Percentiles rank a stretch among this genome's conserved stretches.
These are phyloP conservation scores for Epizoanthus fatuus DNA, from an alignment of 92 coral and sea anemone species.

Conservation along the genomic window DNA sequence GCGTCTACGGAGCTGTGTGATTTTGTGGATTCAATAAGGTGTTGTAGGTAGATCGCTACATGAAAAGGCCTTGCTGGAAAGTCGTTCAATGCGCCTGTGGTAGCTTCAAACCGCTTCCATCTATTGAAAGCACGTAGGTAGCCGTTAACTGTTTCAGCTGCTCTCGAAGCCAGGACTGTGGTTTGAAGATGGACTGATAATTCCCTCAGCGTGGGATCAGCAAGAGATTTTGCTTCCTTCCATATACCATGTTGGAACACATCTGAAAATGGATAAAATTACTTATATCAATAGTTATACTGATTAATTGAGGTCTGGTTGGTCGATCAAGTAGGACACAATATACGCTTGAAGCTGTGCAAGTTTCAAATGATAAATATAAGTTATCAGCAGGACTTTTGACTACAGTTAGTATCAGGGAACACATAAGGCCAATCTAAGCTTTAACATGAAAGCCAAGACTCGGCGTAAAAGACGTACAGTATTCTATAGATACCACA, in stretches of 20 bases:
- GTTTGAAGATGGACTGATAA: slow-evolving; percentile 26
- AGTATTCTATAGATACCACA: too few relatives aligned
- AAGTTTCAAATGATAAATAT: too few relatives aligned
- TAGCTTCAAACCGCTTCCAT: slow-evolving; percentile 39
- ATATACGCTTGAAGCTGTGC: too few relatives aligned
- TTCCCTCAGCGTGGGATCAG: slow-evolving; percentile 21
- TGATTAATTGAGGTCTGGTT: too few relatives aligned
- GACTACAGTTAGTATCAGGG: too few relatives aligned
- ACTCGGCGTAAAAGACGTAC: background rate
- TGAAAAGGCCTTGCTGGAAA: slow-evolving; percentile 36
- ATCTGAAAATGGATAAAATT: background rate
- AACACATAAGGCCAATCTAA: too few relatives aligned
- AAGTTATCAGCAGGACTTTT: too few relatives aligned
- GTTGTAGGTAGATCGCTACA: slow-evolving; percentile 58
- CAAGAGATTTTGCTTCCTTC: background rate
- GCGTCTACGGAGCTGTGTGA: slow-evolving; percentile 53
- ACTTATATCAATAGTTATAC: slow-evolving; percentile 10
- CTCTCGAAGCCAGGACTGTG: slow-evolving; percentile 30
- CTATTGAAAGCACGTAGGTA: slow-evolving; percentile 27
- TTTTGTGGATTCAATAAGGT: slow-evolving; percentile 36
- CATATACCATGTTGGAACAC: slow-evolving; percentile 24
- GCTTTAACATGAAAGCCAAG: too few relatives aligned
- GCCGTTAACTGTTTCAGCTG: slow-evolving; percentile 22
- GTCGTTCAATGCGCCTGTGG: background rate
- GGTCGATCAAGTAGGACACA: too few relatives aligned